phyloP scores from a whole-genome alignment of 2,888 invertebrate genomes.

The Boloria euphrosyne region DNA sequence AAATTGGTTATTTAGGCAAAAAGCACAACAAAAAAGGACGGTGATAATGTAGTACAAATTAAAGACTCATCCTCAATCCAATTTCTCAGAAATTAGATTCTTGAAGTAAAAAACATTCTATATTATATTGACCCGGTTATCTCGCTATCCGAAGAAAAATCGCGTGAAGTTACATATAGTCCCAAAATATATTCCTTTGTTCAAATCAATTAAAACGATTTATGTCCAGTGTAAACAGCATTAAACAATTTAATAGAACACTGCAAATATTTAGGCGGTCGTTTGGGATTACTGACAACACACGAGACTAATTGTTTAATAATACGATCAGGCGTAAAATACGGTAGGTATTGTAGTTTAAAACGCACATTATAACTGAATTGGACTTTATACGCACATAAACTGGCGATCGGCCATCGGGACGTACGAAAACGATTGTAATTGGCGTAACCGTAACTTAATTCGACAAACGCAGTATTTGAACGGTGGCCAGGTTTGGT shows the following conservation, averaged over 20 bases:
- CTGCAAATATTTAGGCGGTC: slow-evolving; percentile 19
- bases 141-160: too few species aligned
- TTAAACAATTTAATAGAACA: slow-evolving; percentile 15
- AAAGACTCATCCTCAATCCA: too few species aligned
- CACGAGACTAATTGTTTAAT: slow-evolving; percentile 17
- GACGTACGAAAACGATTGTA: slow-evolving; percentile 76
- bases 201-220: slow-evolving; percentile 2
- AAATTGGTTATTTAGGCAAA: too few species aligned
- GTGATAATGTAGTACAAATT: too few species aligned
- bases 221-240: slow-evolving; percentile 7
- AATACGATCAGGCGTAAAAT: slow-evolving; percentile 12
- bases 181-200: too few species aligned
- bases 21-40: too few species aligned
- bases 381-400: slow-evolving; percentile 57
- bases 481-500: slow-evolving; percentile 77
- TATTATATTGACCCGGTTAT: too few species aligned
- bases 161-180: too few species aligned
- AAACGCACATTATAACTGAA: slow-evolving; percentile 28
- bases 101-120: too few species aligned
- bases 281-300: slow-evolving; percentile 18
- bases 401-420: slow-evolving; percentile 73
- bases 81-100: too few species aligned
- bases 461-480: slow-evolving; percentile 77
- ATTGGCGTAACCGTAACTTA: slow-evolving; percentile 76
- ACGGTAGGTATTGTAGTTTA: slow-evolving; percentile 3